Evolutionary conservation across 2,888 invertebrate genomes (phyloP).

Genomic region (Dasysyrphus tricinctus): DNA sequence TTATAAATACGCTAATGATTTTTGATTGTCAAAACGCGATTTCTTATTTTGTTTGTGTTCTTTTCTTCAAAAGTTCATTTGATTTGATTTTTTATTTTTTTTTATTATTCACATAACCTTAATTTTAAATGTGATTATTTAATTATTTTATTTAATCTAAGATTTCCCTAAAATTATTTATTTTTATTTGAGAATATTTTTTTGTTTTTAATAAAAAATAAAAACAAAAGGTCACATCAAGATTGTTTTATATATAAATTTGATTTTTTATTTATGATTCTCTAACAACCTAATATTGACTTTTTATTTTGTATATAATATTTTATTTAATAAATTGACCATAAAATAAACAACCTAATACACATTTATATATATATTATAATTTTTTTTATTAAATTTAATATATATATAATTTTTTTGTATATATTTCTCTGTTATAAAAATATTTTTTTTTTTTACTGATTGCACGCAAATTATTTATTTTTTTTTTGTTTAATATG

Average conservation of each 20-base stretch:
- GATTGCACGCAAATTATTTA: constrained; percentile 65
- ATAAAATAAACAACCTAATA: constrained; percentile 67
- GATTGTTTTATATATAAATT: constrained; percentile 22
- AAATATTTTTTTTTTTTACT: constrained; percentile 57
- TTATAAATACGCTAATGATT: constrained; percentile 80
- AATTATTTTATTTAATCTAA: constrained; percentile 22
- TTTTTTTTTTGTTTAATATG: constrained; percentile 63
- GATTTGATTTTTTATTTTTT: constrained; percentile 13
- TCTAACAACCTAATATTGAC: constrained; percentile 62
- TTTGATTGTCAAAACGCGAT: constrained; percentile 84
- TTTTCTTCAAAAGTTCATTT: constrained; percentile 72
- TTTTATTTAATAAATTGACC: constrained; percentile 59
- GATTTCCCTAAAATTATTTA: constrained; percentile 54
- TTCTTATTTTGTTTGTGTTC: constrained; percentile 81
- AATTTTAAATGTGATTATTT: constrained; percentile 49
- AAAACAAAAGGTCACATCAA: constrained; percentile 43
- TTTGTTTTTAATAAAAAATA: neutral
- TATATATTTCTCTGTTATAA: constrained; percentile 69
- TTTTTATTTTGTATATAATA: constrained; percentile 47
- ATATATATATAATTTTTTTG: constrained; percentile 49
- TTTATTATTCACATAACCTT: constrained; percentile 65
- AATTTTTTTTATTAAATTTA: constrained; percentile 17
- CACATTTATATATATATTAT: constrained; percentile 38
- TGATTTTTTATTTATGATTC: constrained; percentile 32
- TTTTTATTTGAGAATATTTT: constrained; percentile 25